Base-by-base conservation (phyloP, 2,888 invertebrate genomes). In the Octonoba sinensis region DNA sequence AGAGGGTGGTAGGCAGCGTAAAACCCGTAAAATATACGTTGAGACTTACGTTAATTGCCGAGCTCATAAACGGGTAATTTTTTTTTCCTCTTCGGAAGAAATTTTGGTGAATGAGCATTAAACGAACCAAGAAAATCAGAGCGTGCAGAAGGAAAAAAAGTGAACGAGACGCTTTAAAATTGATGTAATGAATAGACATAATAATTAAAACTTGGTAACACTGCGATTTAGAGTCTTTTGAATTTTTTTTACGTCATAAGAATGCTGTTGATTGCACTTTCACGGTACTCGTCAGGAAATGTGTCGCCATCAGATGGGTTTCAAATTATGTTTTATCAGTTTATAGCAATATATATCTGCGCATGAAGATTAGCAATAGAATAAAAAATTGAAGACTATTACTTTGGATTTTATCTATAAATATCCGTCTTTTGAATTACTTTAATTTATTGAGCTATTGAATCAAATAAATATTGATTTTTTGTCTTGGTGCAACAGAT, bases 61-160 rank as follows among this genome's bases (percentile, higher is more conserved):
- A 56, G 56, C 77, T 62, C 77, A 77, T 77, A 77, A 77, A 76
- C 69, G 70, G 64, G 47, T 56, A 36, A 16, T 27, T 77, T 77
- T 62, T 70, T 69, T 60, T n/a, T 20, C 51, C n/a, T 27, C 44
- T 60, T 60, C 11, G 44, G 59, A 60, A 62, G 36, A 62, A 62
- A 75, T 54, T 59, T 27, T 54, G 57, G 22, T 62, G n/a, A 27
- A n/a, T 59, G 66, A 22, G 59, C 18, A n/a, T 47, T 44, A 44
- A 57, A 59, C 67, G 67, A 11, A 49, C 49, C 46, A 36, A 22
- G n/a, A 16, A 13, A 47, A 16, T 51, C 22, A 36, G 36, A 6
- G 18, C 36, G 11, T 2, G 36, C 36, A 36, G 36, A 2, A 36
- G 8, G 24, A 72, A 51, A 72, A 72, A 72, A 72, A 72, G 49